A percentile compares a stretch with the other conserved stretches of the same genome.
These are phyloP conservation scores for Drepana arcuata DNA, from an alignment of 1,140 invertebrate species.

Conservation along the genomic window DNA sequence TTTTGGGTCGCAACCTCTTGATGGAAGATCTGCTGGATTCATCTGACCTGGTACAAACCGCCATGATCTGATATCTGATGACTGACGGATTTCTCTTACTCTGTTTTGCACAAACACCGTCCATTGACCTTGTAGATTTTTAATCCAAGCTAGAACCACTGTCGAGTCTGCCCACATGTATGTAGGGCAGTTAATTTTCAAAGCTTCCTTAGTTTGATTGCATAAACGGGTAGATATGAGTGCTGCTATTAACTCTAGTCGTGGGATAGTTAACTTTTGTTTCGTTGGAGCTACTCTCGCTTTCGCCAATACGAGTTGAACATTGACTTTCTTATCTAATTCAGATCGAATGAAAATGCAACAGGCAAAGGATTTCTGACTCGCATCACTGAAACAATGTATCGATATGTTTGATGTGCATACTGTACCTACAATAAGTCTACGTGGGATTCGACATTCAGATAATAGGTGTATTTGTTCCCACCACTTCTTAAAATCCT, in stretches of 20 bases:
- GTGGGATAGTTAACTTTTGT: conserved; percentile 6
- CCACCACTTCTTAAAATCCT: conserved; percentile 4
- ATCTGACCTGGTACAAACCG: conserved; percentile 3
- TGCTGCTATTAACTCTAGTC: conserved; percentile 9
- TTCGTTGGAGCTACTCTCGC: conserved; percentile 5
- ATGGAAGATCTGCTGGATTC: conserved; percentile 9
- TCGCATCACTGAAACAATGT: conserved; percentile 9
- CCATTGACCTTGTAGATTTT: too few species aligned
- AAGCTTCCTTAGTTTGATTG: background rate
- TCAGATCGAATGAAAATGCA: conserved; percentile 4
- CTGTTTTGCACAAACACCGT: conserved; percentile 11
- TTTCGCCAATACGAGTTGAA: conserved; percentile 5
- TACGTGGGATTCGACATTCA: background rate
- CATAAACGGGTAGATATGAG: conserved; percentile 1
- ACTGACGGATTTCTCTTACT: conserved; percentile 9
- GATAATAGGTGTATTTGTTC: background rate
- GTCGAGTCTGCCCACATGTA: conserved; percentile 5
- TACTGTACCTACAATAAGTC: background rate
- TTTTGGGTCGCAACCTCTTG: conserved; percentile 7
- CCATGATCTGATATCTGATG: conserved; percentile 7
- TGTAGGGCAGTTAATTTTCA: background rate
- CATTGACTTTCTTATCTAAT: background rate
- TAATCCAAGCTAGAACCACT: conserved; percentile 7
- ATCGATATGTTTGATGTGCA: background rate
- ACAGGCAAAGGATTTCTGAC: conserved; percentile 1